Evolutionary conservation across 35 echinoderm and acorn worm species (phyloP), one percentile per base, ranked within the genome.

Genomic region (Apostichopus californicus): DNA sequence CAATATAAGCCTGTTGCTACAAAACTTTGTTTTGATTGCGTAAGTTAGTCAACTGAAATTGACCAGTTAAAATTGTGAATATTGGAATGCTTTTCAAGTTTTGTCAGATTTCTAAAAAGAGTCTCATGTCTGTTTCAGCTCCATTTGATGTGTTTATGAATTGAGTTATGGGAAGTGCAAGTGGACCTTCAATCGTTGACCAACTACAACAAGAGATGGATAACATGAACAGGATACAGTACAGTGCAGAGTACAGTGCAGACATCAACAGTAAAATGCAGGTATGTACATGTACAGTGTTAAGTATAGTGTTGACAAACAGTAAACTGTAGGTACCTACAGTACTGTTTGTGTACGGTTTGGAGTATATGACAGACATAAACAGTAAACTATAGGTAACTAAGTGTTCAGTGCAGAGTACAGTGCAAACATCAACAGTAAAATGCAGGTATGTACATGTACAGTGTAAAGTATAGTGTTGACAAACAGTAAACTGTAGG

Each of bases 211-310:
- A 90, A 25, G 95, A 96, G 80, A 96, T 96, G 95, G 95, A 94
- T 78, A 91, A 96, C 12, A 26, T 94, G 9, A 86, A 90, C 46
- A 86, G 94, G 64, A 83, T 96, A 24, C 95, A 94, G 23, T 96
- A 96, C 91, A 28, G 26, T 28, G 26, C 34, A 86, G 94, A 58
- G 77, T 96, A 24, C 95, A 94, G 23, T 96, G 94, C 91, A 72
- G 95, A 94, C 57, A 94, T 96, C 75, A 96, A 96, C 93, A 94
- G 93, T 56, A 96, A 96, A 93, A 96, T 96, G 95, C 95, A 96
- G 95, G 95, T 96, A 66, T 70, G 86, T 11, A 57, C 56, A 88
- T 61, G 61, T 46, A 22, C 15, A 54, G 55, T 56, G 55, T 3
- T 1, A 56, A 34, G 5, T 28, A 53, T 56, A 21, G n/a, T 20